Conservation (phyloP, 2,888 invertebrate species). For the Pammene fasciana region DNA sequence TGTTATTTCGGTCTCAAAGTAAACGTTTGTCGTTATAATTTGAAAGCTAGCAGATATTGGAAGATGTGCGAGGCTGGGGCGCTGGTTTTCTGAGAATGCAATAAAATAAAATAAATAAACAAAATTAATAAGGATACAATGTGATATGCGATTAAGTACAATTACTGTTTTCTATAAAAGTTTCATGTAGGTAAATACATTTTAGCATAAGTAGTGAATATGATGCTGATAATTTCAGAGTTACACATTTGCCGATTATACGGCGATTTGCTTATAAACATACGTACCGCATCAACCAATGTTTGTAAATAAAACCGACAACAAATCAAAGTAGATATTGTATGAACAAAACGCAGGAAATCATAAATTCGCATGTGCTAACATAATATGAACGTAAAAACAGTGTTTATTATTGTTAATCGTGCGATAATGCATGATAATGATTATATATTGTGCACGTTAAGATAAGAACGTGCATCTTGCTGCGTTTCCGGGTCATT, state of each 20-base stretch:
- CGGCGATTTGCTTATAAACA: not conserved
- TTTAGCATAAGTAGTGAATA: no score
- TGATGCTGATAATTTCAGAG: no score
- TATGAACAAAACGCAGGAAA: constrained; percentile 1
- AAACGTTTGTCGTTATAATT: not conserved
- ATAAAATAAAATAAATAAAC: no score
- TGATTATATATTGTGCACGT: constrained; percentile 5
- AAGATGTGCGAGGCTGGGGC: no score
- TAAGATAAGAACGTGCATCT: constrained; percentile 17
- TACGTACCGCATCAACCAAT: not conserved
- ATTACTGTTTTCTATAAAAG: no score
- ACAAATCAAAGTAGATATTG: not conserved
- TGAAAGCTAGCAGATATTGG: no score
- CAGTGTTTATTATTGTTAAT: not conserved
- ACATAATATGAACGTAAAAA: not conserved
- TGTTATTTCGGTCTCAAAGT: not conserved
- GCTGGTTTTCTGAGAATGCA: no score
- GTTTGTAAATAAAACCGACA: constrained; percentile 5
- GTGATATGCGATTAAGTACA: no score
- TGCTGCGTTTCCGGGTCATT: constrained; percentile 11
- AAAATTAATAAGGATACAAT: no score
- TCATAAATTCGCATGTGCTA: constrained; percentile 3
- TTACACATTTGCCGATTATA: not conserved
- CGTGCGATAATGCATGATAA: constrained; percentile 7
- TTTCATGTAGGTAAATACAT: no score